These are phyloP conservation scores for Neomonachus schauinslandi DNA, from an alignment of 2,113 vertebrate genomes.

Conservation along the genomic window DNA sequence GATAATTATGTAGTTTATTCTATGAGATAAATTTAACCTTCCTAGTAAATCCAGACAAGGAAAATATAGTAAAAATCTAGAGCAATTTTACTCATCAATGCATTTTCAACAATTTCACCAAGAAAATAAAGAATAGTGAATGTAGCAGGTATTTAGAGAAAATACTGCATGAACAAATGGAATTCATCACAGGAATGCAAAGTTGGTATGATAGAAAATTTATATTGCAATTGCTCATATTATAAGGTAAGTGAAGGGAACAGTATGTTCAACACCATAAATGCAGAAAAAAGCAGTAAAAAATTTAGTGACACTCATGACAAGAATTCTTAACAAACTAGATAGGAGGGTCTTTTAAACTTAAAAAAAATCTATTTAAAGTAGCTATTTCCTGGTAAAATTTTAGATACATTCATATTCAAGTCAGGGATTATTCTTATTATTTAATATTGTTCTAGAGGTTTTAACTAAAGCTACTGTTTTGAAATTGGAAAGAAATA, in stretches of 20 bases:
- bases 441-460: neutral
- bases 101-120: neutral
- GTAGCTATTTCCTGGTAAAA: neutral
- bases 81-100: neutral
- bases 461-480: neutral
- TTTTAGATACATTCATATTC: neutral
- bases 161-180: neutral
- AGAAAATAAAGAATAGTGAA: neutral
- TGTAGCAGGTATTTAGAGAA: neutral
- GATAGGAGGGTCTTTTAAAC: neutral
- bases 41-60: neutral
- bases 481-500: neutral
- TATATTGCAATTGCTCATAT: neutral
- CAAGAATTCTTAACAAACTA: neutral
- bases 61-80: neutral
- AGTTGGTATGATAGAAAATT: neutral
- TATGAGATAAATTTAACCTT: neutral
- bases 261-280: neutral
- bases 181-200: neutral
- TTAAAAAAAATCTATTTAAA: neutral
- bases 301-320: neutral
- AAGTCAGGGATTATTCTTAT: neutral
- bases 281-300: neutral
- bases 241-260: neutral
- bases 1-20: neutral